These are phyloP conservation scores for Adrianichthys oophorus DNA, from an alignment of 2,797 vertebrate genomes.

Conservation along the genomic window DNA sequence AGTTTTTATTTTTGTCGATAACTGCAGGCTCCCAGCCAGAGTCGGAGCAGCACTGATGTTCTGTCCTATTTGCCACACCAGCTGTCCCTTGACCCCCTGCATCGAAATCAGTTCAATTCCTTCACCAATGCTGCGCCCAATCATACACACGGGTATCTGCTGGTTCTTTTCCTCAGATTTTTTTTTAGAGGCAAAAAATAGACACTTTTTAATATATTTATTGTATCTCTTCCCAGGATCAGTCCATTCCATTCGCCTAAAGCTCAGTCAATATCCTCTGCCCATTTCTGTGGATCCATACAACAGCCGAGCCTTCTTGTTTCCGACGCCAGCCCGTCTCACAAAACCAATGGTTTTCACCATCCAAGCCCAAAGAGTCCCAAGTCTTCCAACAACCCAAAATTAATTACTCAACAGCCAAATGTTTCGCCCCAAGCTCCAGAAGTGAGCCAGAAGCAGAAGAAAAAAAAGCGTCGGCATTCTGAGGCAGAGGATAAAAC, in stretches of 20 bases:
- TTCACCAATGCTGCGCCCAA: slow-evolving; percentile 65
- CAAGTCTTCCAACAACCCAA: slow-evolving; percentile 42
- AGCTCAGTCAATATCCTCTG: slow-evolving; percentile 64
- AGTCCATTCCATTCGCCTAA: slow-evolving; percentile 72
- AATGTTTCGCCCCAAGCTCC: slow-evolving; percentile 25
- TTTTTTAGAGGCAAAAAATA: not conserved
- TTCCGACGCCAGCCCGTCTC: slow-evolving; percentile 52
- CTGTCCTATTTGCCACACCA: slow-evolving; percentile 72
- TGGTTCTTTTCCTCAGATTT: no score
- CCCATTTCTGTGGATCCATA: slow-evolving; percentile 53
- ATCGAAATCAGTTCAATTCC: slow-evolving; percentile 77
- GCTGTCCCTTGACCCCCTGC: slow-evolving; percentile 74
- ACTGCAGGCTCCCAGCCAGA: slow-evolving; percentile 91
- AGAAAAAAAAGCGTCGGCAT: slow-evolving; percentile 67
- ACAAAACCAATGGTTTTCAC: slow-evolving; percentile 63
- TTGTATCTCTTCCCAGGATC: slow-evolving; percentile 66
- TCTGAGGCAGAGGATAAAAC: slow-evolving; percentile 61
- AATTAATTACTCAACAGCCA: slow-evolving; percentile 35
- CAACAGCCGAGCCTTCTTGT: slow-evolving; percentile 64
- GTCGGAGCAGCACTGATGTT: slow-evolving; percentile 85
- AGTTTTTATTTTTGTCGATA: slow-evolving; percentile 99
- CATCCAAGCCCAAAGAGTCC: slow-evolving; percentile 27
- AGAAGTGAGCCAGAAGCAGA: slow-evolving; percentile 61
- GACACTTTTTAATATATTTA: slow-evolving; percentile 1
- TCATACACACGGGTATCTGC: slow-evolving; percentile 73